A percentile compares a stretch with the other conserved stretches of the same genome.
These are phyloP conservation scores for Eucera pruinosa DNA, from an alignment of 2,888 invertebrate genomes.

Conservation along the genomic window DNA sequence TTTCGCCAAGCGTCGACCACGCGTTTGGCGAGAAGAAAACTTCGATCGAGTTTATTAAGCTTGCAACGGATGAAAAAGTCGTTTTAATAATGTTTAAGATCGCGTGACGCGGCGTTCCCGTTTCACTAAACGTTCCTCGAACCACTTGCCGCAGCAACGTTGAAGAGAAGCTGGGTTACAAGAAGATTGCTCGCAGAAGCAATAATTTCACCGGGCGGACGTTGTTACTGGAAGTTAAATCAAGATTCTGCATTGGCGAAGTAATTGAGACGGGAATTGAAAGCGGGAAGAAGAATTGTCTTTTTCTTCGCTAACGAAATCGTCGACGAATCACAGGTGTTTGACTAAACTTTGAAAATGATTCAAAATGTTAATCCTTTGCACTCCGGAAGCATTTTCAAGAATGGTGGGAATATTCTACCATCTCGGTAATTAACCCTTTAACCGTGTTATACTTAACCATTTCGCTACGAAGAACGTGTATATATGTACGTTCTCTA, in stretches of 20 bases:
- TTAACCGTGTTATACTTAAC: no score
- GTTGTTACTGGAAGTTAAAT: neutral
- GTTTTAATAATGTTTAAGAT: conserved; percentile 40
- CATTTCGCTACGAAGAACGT: no score
- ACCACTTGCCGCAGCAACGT: neutral
- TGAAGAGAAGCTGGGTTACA: neutral
- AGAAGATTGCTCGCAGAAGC: neutral
- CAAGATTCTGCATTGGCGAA: neutral
- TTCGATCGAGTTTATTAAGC: conserved; percentile 37
- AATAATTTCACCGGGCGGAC: neutral
- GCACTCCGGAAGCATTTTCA: no score
- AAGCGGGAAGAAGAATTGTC: no score
- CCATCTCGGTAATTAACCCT: no score
- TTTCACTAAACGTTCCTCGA: conserved; percentile 7
- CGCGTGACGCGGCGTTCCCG: conserved; percentile 38
- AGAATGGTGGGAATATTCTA: no score
- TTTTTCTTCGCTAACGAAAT: no score
- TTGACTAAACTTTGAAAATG: neutral
- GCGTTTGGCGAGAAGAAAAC: conserved; percentile 16
- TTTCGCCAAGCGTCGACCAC: no score
- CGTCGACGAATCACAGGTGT: no score
- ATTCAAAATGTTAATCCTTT: no score
- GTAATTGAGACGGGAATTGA: neutral
- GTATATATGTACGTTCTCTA: no score
- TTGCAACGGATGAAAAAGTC: conserved; percentile 32